Conservation (phyloP, 2,113 vertebrate species). For the Rhea americana region DNA sequence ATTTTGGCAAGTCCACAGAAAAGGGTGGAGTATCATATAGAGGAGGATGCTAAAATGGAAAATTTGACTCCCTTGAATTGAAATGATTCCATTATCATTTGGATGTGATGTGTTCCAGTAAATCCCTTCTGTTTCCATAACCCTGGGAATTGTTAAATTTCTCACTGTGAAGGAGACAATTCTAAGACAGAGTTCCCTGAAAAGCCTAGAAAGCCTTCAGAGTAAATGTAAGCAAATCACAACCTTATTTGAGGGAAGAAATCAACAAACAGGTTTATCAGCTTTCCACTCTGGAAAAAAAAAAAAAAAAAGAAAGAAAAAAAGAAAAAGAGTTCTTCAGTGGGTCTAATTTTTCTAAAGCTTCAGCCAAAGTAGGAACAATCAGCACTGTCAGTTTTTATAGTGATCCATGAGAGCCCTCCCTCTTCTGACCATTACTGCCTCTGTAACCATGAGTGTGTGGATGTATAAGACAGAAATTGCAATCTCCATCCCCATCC, state of each 20-base stretch:
- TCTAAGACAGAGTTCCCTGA: background rate
- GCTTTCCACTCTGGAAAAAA: background rate
- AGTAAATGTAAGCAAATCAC: background rate
- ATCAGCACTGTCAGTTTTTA: background rate
- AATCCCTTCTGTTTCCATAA: slow-evolving; percentile 10
- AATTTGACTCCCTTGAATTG: background rate
- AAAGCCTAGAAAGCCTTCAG: background rate
- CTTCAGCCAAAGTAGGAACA: background rate
- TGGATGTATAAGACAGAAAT: background rate
- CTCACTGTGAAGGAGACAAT: background rate
- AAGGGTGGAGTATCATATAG: slow-evolving; percentile 1
- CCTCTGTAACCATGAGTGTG: background rate
- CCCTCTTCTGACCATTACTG: background rate
- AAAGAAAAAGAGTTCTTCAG: background rate
- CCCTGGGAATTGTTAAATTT: slow-evolving; percentile 7
- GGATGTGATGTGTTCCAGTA: background rate
- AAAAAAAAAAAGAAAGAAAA: no score
- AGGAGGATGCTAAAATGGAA: slow-evolving; percentile 5
- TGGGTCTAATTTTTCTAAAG: background rate
- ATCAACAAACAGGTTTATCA: background rate
- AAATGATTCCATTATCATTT: slow-evolving; percentile 32
- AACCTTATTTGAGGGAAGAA: background rate
- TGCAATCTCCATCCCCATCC: background rate
- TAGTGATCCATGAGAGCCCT: background rate
- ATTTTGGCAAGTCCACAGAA: slow-evolving; percentile 24